These are phyloP conservation scores for Mesocentrotus franciscanus DNA, from an alignment of 53 echinoderm and acorn worm species.

Conservation along the genomic window DNA sequence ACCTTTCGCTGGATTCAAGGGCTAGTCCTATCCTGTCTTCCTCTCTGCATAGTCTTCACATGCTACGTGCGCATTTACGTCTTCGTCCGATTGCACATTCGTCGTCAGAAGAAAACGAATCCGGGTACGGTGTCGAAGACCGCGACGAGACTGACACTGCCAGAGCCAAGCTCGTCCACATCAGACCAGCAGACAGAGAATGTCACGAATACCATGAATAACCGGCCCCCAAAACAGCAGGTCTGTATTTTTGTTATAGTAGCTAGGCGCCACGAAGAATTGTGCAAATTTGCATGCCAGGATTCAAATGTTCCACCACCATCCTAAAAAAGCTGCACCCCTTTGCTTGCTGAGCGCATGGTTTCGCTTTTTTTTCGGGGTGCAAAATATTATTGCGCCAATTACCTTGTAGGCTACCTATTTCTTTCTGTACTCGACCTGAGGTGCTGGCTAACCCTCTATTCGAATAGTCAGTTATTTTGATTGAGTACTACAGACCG, in stretches of 20 bases:
- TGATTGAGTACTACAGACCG: too few relatives aligned
- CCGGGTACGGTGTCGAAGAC: neutral
- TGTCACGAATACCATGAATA: neutral
- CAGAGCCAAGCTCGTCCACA: neutral
- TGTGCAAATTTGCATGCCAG: too few relatives aligned
- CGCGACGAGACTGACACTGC: neutral
- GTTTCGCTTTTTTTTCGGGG: too few relatives aligned
- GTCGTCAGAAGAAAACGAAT: neutral
- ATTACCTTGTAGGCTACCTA: too few relatives aligned
- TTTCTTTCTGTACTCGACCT: too few relatives aligned
- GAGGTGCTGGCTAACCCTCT: too few relatives aligned
- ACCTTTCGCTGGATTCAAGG: neutral
- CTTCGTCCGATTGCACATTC: conserved; percentile 67
- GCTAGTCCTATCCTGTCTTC: conserved; percentile 49
- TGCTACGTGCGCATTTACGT: conserved; percentile 70
- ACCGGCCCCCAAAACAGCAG: neutral
- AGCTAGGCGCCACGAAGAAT: too few relatives aligned
- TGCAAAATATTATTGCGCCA: too few relatives aligned
- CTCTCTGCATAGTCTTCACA: conserved; percentile 66
- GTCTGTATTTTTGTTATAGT: neutral
- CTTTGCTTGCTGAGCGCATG: too few relatives aligned
- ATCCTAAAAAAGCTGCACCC: too few relatives aligned
- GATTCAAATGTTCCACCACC: too few relatives aligned
- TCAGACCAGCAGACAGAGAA: neutral
- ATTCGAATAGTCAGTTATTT: too few relatives aligned